phyloP scores from a whole-genome alignment of 2,797 vertebrate genomes.

The Lemur catta region DNA sequence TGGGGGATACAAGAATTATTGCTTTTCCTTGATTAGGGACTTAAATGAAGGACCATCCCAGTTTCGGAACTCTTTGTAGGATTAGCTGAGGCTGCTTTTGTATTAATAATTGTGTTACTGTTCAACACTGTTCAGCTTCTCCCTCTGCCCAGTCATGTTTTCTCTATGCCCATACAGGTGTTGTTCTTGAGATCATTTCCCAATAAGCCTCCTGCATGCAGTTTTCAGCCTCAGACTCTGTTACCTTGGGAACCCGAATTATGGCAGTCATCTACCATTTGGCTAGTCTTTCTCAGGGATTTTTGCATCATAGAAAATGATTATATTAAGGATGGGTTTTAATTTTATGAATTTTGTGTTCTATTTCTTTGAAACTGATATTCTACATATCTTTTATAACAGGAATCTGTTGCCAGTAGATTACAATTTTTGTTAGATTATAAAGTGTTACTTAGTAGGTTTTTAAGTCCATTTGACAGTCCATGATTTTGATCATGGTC shows the following conservation, averaged over 20 bases:
- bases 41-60: not conserved
- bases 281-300: slow-evolving; percentile 1
- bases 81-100: not conserved
- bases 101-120: not conserved
- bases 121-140: not conserved
- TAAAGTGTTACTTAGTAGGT: not conserved
- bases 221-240: not conserved
- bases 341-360: slow-evolving; percentile 35
- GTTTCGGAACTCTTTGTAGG: not conserved
- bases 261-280: not conserved
- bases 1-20: not conserved
- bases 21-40: not conserved
- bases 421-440: slow-evolving; percentile 38
- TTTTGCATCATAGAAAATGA: slow-evolving; percentile 38
- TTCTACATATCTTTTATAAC: not conserved
- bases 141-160: not conserved
- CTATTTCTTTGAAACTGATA: slow-evolving; percentile 2
- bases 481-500: slow-evolving; percentile 4
- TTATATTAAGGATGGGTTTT: slow-evolving; percentile 8
- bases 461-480: not conserved
- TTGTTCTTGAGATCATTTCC: not conserved
- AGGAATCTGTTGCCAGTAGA: not conserved
- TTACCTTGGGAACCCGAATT: slow-evolving; percentile 56
- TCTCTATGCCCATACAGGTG: not conserved
- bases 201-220: not conserved